Evolutionary conservation across 2,888 invertebrate genomes (phyloP).

Genomic region (Stenichneumon culpator): DNA sequence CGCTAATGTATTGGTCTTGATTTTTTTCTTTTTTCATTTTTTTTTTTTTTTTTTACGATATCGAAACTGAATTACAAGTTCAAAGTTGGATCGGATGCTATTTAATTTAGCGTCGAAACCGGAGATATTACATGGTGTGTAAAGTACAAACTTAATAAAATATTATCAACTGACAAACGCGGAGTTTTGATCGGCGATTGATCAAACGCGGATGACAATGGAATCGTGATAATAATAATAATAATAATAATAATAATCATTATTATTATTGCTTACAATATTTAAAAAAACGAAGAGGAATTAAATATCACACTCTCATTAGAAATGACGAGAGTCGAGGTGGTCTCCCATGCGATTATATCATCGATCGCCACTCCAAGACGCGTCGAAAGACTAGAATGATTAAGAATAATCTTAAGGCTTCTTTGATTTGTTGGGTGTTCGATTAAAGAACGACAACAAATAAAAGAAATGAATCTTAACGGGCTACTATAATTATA

Average conservation of each 20-base stretch:
- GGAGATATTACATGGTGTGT: constrained; percentile 16
- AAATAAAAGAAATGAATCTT: constrained; percentile 35
- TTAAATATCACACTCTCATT: constrained; percentile 67
- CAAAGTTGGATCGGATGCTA: constrained; percentile 3
- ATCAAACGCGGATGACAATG: constrained; percentile 44
- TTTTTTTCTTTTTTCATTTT: constrained; percentile 10
- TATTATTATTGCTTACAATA: constrained; percentile 51
- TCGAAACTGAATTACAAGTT: constrained; percentile 23
- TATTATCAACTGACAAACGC: constrained; percentile 79
- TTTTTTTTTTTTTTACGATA: background rate
- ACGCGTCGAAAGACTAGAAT: constrained; percentile 84
- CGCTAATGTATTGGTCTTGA: constrained; percentile 34
- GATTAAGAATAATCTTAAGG: constrained; percentile 79
- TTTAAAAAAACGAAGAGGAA: constrained; percentile 64
- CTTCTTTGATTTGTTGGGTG: constrained; percentile 26
- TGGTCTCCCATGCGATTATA: constrained; percentile 68
- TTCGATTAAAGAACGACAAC: background rate
- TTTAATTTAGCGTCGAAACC: constrained; percentile 35
- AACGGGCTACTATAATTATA: constrained; percentile 58
- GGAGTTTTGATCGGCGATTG: constrained; percentile 75
- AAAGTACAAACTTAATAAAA: constrained; percentile 76
- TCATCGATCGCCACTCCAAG: constrained; percentile 78
- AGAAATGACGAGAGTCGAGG: constrained; percentile 55
- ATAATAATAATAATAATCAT: constrained; percentile 57
- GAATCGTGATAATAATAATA: constrained; percentile 51